Evolutionary conservation across 2,888 invertebrate genomes (phyloP).

Genomic region (Ochropacha duplaris): DNA sequence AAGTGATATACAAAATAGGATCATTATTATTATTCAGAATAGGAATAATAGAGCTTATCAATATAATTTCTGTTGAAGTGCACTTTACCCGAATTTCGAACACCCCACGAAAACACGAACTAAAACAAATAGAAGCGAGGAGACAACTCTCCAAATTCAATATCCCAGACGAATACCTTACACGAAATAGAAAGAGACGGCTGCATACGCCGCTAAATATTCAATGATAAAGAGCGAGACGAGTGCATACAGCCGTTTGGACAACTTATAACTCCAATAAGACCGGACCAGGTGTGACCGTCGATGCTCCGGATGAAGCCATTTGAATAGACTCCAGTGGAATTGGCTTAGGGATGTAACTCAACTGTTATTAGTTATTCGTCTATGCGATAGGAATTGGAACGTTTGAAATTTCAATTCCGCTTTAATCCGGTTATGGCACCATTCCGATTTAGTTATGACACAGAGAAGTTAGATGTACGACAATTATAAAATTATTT

Average conservation of each 20-base stretch:
- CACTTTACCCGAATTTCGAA: neutral
- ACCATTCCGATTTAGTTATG: neutral
- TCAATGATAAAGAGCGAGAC: conserved; percentile 50
- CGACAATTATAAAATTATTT: no score
- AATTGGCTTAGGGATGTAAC: conserved; percentile 35
- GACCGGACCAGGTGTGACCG: conserved; percentile 74
- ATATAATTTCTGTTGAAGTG: neutral
- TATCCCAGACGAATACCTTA: conserved; percentile 42
- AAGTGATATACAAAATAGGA: no score
- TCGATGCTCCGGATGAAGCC: conserved; percentile 58
- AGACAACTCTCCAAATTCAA: conserved; percentile 47
- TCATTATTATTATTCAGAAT: no score
- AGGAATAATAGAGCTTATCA: neutral
- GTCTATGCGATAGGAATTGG: neutral
- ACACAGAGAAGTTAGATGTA: neutral
- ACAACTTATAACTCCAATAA: conserved; percentile 82
- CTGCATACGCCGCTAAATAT: conserved; percentile 41
- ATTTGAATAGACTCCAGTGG: conserved; percentile 60
- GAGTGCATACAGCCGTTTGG: conserved; percentile 60
- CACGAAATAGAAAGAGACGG: conserved; percentile 40
- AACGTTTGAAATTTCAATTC: neutral
- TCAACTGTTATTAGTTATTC: conserved; percentile 23
- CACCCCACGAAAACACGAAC: conserved; percentile 9
- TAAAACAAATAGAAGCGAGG: conserved; percentile 22
- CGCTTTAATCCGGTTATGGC: conserved; percentile 1